Percentiles rank a stretch among this genome's conserved stretches.
Conservation (phyloP, 1,140 invertebrate species). For the Drosophila truncata region DNA sequence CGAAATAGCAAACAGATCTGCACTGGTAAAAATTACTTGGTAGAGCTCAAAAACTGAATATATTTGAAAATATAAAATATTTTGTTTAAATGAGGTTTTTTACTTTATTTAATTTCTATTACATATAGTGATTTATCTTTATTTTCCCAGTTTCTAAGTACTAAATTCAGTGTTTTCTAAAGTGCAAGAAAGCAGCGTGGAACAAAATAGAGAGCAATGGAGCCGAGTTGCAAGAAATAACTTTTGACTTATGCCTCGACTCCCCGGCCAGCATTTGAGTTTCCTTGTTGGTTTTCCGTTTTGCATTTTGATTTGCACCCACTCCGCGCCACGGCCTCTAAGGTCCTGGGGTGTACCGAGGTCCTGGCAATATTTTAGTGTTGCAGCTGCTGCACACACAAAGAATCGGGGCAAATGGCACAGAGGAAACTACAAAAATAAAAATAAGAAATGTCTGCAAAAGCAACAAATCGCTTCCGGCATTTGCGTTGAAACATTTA, state of each 20-base stretch:
- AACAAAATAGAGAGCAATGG: conserved; percentile 14
- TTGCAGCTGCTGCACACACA: conserved; percentile 35
- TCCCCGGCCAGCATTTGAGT: conserved; percentile 62
- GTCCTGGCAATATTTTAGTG: conserved; percentile 69
- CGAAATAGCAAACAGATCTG: conserved; percentile 14
- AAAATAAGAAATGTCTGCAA: conserved; percentile 34
- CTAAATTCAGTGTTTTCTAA: background rate
- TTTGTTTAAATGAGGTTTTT: background rate
- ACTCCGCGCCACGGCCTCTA: conserved; percentile 4
- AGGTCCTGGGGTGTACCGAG: conserved; percentile 11
- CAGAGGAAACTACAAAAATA: conserved; percentile 9
- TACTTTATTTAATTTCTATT: background rate
- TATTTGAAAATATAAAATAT: background rate
- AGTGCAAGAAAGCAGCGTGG: conserved; percentile 4
- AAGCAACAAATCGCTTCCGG: conserved; percentile 81
- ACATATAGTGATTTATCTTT: background rate
- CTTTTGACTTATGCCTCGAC: conserved; percentile 74
- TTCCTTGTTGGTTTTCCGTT: conserved; percentile 76
- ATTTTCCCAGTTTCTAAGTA: background rate
- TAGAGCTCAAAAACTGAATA: background rate
- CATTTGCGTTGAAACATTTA: conserved; percentile 81
- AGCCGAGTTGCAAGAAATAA: conserved; percentile 42
- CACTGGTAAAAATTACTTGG: background rate
- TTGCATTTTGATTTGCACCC: conserved; percentile 81
- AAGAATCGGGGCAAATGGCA: conserved; percentile 24